These are phyloP conservation scores for Dasyornis broadbenti DNA, from an alignment of 2,113 vertebrate species.

Conservation along the genomic window DNA sequence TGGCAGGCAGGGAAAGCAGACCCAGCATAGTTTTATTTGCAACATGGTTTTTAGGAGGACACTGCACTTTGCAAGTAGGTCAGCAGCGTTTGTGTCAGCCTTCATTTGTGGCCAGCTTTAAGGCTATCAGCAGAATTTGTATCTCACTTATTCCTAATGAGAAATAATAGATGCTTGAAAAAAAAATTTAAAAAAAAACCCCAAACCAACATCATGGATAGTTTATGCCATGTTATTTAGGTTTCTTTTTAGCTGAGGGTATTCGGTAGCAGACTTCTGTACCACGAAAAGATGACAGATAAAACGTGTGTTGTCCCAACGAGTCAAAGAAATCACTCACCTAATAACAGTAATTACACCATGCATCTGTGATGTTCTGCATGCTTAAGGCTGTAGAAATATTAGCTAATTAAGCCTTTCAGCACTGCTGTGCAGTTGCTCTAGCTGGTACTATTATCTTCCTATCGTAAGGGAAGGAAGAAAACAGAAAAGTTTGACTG, in stretches of 20 bases:
- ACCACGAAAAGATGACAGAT: not conserved
- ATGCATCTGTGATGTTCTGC: slow-evolving; percentile 25
- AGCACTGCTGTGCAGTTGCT: slow-evolving; percentile 12
- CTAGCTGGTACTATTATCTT: not conserved
- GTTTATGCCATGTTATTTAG: not conserved
- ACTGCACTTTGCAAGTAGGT: not conserved
- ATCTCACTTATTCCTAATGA: not conserved
- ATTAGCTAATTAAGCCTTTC: slow-evolving; percentile 48
- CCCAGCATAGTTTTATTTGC: not conserved
- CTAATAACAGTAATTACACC: slow-evolving; percentile 34
- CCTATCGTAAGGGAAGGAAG: not conserved
- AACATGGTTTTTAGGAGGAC: not conserved
- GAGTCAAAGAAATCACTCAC: slow-evolving; percentile 36
- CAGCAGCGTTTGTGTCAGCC: not conserved
- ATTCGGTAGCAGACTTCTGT: not conserved
- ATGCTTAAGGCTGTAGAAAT: not conserved
- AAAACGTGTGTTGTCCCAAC: slow-evolving; percentile 11
- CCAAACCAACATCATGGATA: not conserved
- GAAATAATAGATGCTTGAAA: not conserved
- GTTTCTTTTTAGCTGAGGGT: not conserved
- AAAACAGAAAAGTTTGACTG: not conserved
- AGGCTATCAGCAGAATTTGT: not conserved
- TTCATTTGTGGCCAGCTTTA: not conserved
- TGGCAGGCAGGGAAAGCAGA: not conserved
- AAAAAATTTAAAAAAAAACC: not conserved